These are phyloP conservation scores for Upupa epops DNA, from an alignment of 2,113 vertebrate genomes.

Conservation along the genomic window DNA sequence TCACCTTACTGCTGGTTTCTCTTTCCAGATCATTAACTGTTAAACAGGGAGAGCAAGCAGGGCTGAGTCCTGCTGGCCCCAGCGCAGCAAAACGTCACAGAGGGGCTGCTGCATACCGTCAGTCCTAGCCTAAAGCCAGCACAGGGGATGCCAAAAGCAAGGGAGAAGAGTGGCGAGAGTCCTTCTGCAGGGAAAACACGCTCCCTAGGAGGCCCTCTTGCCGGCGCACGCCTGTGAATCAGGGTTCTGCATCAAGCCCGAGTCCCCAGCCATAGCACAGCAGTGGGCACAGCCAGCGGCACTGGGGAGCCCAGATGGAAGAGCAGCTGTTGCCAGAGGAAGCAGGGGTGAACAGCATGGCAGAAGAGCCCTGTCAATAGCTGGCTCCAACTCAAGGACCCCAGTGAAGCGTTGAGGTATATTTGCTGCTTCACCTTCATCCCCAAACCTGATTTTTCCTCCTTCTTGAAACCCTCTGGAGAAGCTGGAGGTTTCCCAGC, in stretches of 20 bases:
- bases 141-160: background rate
- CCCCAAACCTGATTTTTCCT: background rate
- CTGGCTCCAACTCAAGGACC: background rate
- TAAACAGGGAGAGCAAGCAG: conserved; percentile 51
- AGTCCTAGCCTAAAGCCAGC: background rate
- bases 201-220: background rate
- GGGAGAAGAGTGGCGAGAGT: background rate
- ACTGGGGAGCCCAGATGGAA: fast-evolving
- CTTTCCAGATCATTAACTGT: conserved; percentile 67
- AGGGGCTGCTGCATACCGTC: background rate
- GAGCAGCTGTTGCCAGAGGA: background rate
- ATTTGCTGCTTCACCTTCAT: background rate
- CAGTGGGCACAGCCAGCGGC: fast-evolving
- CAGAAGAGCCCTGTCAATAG: fast-evolving
- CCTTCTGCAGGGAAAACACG: background rate
- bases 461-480: background rate
- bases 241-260: background rate
- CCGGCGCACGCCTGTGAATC: fast-evolving
- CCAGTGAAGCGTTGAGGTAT: background rate
- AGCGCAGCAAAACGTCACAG: background rate
- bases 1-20: conserved; percentile 40
- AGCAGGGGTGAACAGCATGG: fast-evolving
- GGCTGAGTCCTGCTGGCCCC: background rate
- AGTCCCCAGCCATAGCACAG: fast-evolving
- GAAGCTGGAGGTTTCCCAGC: background rate